These are phyloP conservation scores for Colletes latitarsis DNA, from an alignment of 1,140 invertebrate species.

Conservation along the genomic window DNA sequence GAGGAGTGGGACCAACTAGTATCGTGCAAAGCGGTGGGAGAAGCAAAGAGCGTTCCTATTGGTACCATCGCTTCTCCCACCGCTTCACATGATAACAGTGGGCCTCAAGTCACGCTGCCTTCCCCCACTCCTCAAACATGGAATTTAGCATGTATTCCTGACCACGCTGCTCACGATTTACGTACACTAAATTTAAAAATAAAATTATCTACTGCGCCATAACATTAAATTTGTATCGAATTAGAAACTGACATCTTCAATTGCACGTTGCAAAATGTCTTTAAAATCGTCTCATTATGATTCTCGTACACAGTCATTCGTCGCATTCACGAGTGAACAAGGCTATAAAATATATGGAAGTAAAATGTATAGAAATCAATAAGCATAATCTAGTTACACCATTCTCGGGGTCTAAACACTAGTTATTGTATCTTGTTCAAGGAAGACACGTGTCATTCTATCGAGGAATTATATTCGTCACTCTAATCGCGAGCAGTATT, in stretches of 20 bases:
- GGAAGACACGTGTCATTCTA: slow-evolving; percentile 58
- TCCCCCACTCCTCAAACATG: too few species aligned
- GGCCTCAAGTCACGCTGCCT: too few species aligned
- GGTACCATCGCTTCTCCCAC: too few species aligned
- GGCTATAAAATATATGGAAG: slow-evolving; percentile 47
- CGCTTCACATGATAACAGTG: too few species aligned
- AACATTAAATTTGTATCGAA: background rate
- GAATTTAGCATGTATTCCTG: too few species aligned
- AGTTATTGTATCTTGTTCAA: slow-evolving; percentile 65
- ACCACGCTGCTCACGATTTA: too few species aligned
- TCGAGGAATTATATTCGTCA: slow-evolving; percentile 41
- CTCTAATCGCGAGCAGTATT: background rate
- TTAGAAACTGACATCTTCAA: slow-evolving; percentile 16
- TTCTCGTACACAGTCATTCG: slow-evolving; percentile 23
- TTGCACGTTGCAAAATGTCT: background rate
- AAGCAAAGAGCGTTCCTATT: too few species aligned
- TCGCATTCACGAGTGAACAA: slow-evolving; percentile 31
- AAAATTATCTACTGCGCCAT: background rate
- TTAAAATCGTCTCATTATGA: slow-evolving; percentile 25
- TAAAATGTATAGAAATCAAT: slow-evolving; percentile 47
- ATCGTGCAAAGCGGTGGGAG: too few species aligned
- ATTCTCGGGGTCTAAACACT: slow-evolving; percentile 51
- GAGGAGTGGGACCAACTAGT: too few species aligned
- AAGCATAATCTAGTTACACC: slow-evolving; percentile 39
- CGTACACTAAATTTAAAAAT: background rate